A percentile compares a stretch with the other conserved stretches of the same genome.
Conservation (phyloP, 2,888 invertebrate species). For the Trissoscelio sp. region DNA sequence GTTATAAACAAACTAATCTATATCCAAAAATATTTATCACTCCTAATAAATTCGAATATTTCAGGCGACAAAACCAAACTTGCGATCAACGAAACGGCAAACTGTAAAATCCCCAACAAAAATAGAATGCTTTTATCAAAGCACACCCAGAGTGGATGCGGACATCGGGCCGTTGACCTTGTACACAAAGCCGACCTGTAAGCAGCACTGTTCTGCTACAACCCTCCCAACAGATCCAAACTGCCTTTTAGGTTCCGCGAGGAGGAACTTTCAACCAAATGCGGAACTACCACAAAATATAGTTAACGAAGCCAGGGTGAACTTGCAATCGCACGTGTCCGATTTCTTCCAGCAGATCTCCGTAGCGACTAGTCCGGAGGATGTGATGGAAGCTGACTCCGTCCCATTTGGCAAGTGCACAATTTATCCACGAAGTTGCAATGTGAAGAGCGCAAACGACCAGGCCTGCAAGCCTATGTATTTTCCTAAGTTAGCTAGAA, state of each 20-base stretch:
- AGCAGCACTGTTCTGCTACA: slow-evolving; percentile 70
- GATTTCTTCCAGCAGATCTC: slow-evolving; percentile 82
- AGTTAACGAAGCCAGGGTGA: slow-evolving; percentile 79
- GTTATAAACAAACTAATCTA: no score
- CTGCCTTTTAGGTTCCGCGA: slow-evolving; percentile 66
- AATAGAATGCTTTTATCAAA: slow-evolving; percentile 80
- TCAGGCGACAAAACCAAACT: slow-evolving; percentile 80
- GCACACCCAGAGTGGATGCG: slow-evolving; percentile 81
- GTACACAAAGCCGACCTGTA: slow-evolving; percentile 67
- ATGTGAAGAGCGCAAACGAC: slow-evolving; percentile 69
- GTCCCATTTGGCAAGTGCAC: slow-evolving; percentile 74
- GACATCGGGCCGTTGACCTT: slow-evolving; percentile 81
- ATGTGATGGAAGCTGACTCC: slow-evolving; percentile 81
- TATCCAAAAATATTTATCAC: no score
- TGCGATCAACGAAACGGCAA: slow-evolving; percentile 79
- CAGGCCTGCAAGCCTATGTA: slow-evolving; percentile 72
- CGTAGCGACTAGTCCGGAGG: slow-evolving; percentile 82
- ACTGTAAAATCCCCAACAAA: slow-evolving; percentile 76
- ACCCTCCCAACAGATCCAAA: slow-evolving; percentile 78
- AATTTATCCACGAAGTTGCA: slow-evolving; percentile 72
- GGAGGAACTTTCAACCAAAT: slow-evolving; percentile 71
- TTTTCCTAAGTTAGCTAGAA: slow-evolving; percentile 78
- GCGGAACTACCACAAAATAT: slow-evolving; percentile 79
- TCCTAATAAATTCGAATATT: slow-evolving; percentile 16
- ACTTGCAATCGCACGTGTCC: slow-evolving; percentile 81